Conservation (phyloP, 1,140 invertebrate genomes). For the Pristionchus pacificus region DNA sequence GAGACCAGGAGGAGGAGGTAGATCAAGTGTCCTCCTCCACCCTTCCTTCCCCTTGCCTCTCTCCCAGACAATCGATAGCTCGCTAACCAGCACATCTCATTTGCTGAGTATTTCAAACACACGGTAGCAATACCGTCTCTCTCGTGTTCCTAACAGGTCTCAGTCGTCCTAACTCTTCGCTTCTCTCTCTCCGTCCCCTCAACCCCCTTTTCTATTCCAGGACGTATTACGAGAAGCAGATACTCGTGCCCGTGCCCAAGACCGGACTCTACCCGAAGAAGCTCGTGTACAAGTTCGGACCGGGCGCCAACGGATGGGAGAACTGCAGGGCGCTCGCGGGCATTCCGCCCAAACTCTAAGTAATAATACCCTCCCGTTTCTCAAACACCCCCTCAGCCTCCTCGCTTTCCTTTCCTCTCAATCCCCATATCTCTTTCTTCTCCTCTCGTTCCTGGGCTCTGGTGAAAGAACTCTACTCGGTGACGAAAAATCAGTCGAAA, state of each 20-base stretch:
- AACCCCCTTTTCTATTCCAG: constrained; percentile 49
- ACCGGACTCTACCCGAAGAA: constrained; percentile 63
- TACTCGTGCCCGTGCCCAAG: constrained; percentile 62
- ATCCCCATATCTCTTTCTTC: not conserved
- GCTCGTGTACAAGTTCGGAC: constrained; percentile 63
- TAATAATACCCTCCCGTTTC: not conserved
- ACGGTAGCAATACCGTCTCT: not conserved
- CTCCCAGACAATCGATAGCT: not conserved
- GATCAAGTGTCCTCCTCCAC: not conserved
- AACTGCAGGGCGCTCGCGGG: not conserved
- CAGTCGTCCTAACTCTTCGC: constrained; percentile 3
- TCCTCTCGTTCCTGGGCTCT: not conserved
- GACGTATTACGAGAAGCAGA: constrained; percentile 62
- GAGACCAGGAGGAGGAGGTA: not conserved
- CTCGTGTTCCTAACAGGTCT: not conserved
- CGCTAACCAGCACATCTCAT: no score
- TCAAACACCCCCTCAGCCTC: not conserved
- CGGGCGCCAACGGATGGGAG: constrained; percentile 52
- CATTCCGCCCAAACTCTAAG: not conserved
- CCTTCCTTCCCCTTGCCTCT: constrained; percentile 1
- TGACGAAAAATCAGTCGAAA: no score
- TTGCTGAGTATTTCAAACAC: no score
- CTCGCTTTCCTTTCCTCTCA: not conserved
- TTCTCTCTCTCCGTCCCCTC: constrained; percentile 16
- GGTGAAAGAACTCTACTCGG: no score